A percentile compares a stretch with the other conserved stretches of the same genome.
These are phyloP conservation scores for Eciton burchellii DNA, from an alignment of 1,140 invertebrate species.

Conservation along the genomic window DNA sequence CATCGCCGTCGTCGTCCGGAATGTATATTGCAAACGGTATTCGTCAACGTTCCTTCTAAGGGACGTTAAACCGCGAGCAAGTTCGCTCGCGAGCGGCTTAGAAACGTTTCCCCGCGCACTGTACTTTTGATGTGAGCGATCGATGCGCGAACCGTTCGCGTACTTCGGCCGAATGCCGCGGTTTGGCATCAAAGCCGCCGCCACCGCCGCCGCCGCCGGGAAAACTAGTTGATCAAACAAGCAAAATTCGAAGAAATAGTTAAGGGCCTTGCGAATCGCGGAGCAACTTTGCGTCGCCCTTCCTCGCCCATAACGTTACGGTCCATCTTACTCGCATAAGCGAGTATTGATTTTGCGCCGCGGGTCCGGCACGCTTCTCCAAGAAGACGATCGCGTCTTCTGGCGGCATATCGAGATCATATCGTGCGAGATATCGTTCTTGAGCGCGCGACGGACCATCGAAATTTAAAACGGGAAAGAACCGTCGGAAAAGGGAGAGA, in stretches of 20 bases:
- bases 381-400: conserved; percentile 38
- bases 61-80: conserved; percentile 55
- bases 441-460: too few relatives aligned
- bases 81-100: conserved; percentile 50
- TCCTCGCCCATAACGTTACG: conserved; percentile 49
- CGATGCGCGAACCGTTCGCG: conserved; percentile 55
- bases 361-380: conserved; percentile 6
- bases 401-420: background rate
- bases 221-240: conserved; percentile 62
- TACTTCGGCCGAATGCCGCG: conserved; percentile 33
- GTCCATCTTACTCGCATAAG: conserved; percentile 42
- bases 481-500: too few relatives aligned
- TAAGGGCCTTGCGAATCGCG: conserved; percentile 35
- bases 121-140: conserved; percentile 60
- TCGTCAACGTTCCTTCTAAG: conserved; percentile 58
- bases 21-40: conserved; percentile 48
- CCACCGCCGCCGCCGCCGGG: conserved; percentile 15
- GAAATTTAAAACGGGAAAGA: too few relatives aligned
- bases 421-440: conserved; percentile 3
- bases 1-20: background rate
- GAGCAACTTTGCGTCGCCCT: conserved; percentile 43
- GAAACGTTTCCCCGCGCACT: conserved; percentile 53
- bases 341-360: conserved; percentile 45
- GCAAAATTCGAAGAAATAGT: conserved; percentile 61
- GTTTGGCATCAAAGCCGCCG: conserved; percentile 59